Percentiles rank a stretch among this genome's conserved stretches.
These are phyloP conservation scores for Setipinna tenuifilis DNA, from an alignment of 2,797 vertebrate species.

Conservation along the genomic window DNA sequence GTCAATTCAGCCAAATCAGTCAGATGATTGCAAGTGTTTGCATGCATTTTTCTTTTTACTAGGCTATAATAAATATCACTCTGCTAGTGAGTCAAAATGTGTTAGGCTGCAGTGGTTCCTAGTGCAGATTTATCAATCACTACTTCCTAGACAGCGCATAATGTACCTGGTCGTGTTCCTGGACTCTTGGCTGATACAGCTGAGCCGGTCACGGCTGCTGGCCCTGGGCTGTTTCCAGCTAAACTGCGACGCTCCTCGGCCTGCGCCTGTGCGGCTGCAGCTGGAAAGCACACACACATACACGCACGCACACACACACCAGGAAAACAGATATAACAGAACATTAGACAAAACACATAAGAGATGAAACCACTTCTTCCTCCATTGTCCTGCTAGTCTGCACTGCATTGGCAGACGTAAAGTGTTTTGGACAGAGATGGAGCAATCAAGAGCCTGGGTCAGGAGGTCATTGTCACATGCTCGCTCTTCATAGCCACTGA, in stretches of 20 bases:
- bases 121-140: neutral
- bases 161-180: slow-evolving; percentile 84
- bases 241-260: slow-evolving; percentile 89
- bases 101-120: neutral
- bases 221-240: slow-evolving; percentile 71
- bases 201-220: slow-evolving; percentile 47
- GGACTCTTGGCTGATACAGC: slow-evolving; percentile 73
- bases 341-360: neutral
- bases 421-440: neutral
- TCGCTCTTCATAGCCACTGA: neutral
- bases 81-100: neutral
- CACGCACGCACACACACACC: neutral
- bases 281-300: slow-evolving; percentile 64
- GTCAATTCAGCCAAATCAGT: too few species aligned
- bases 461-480: neutral
- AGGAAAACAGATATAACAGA: neutral
- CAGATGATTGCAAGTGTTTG: neutral
- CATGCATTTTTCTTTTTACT: neutral
- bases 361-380: neutral
- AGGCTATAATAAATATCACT: neutral
- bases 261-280: slow-evolving; percentile 88
- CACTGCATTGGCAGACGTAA: neutral
- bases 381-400: neutral
- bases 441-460: neutral
- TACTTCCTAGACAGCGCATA: neutral